These are phyloP conservation scores for Lampris megalopsis DNA, from an alignment of 2,113 vertebrate genomes.

Conservation along the genomic window DNA sequence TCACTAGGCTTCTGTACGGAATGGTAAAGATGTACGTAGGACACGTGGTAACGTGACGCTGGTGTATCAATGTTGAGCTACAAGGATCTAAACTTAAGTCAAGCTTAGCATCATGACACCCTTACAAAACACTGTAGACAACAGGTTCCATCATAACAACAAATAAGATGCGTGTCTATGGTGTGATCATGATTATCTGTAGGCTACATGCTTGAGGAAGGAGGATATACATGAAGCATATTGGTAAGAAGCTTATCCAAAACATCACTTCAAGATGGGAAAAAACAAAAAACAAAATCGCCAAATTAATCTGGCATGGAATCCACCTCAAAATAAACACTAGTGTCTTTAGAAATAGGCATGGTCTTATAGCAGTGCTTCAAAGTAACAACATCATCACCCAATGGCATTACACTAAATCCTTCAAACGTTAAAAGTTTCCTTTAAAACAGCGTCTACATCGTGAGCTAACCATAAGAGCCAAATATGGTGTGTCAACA, in stretches of 20 bases:
- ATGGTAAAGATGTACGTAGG: not conserved
- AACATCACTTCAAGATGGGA: conserved; percentile 4
- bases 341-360: conserved; percentile 15
- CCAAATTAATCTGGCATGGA: not conserved
- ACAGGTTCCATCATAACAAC: conserved; percentile 25
- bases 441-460: not conserved
- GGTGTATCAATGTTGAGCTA: conserved; percentile 1
- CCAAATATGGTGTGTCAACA: not conserved
- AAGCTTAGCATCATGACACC: not conserved
- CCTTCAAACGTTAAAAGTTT: not conserved
- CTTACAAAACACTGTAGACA: conserved; percentile 12
- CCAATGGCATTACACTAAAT: conserved; percentile 17
- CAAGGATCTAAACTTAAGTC: conserved; percentile 8
- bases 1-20: not conserved
- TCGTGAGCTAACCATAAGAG: not conserved
- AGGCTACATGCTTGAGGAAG: conserved; percentile 33
- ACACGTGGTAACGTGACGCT: not conserved
- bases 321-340: conserved; percentile 45
- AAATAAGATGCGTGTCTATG: not conserved
- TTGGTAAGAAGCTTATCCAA: not conserved
- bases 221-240: conserved; percentile 22
- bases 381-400: conserved; percentile 36
- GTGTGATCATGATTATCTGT: conserved; percentile 13
- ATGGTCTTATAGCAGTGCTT: conserved; percentile 36
- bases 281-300: not conserved